phyloP scores from a whole-genome alignment of 2,888 invertebrate species.

The Oscheius sp. region DNA sequence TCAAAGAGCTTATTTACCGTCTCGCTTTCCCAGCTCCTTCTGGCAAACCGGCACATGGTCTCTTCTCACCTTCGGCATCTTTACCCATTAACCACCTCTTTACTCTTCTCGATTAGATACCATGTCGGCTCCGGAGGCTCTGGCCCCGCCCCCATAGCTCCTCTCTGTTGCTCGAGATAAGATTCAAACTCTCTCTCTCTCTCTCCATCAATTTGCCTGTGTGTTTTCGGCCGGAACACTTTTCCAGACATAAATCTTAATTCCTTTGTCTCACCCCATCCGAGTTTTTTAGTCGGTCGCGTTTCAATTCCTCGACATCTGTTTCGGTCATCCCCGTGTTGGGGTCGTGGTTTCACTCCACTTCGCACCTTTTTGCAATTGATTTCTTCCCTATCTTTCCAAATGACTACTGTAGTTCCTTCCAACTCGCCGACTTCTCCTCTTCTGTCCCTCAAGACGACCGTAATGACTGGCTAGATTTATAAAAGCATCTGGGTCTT shows the following conservation, averaged over 20 bases:
- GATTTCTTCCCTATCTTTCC: neutral
- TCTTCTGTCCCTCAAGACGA: too few relatives aligned
- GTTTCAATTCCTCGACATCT: neutral
- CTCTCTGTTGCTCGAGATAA: too few relatives aligned
- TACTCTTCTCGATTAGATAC: neutral
- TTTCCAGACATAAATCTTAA: constrained; percentile 16
- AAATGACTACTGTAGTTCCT: too few relatives aligned
- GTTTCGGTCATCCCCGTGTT: too few relatives aligned
- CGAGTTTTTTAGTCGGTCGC: too few relatives aligned
- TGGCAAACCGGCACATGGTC: neutral
- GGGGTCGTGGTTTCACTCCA: too few relatives aligned
- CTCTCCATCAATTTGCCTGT: constrained; percentile 21
- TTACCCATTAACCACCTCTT: neutral
- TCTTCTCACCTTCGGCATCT: neutral
- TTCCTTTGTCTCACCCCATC: constrained; percentile 8
- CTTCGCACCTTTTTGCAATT: neutral
- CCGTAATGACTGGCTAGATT: too few relatives aligned
- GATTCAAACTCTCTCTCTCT: neutral
- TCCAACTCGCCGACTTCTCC: too few relatives aligned
- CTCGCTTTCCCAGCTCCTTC: neutral
- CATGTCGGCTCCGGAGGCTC: neutral
- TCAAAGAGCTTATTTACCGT: neutral
- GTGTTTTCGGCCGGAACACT: constrained; percentile 23
- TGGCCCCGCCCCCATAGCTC: neutral
- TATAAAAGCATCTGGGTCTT: too few relatives aligned